Base-by-base conservation (phyloP, 2,113 vertebrate genomes). In the Apus apus region DNA sequence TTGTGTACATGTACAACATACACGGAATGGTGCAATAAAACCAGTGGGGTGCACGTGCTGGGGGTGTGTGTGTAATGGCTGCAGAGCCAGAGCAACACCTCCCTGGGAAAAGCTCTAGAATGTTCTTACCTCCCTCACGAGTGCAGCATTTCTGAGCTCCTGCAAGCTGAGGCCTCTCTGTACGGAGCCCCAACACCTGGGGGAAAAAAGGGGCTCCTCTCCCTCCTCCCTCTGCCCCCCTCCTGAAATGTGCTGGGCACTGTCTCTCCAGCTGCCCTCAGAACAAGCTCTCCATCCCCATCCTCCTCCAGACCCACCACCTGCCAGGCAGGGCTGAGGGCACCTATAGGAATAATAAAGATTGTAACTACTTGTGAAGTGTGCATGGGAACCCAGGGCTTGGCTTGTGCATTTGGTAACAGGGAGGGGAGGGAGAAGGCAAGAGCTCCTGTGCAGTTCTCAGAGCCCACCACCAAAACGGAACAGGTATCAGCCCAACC, bases 11-110 rank as follows among this genome's bases (percentile, higher is more conserved):
- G 56, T 57, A 92, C 80, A 90, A 88, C 95, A 91, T 53, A 73
- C 64, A 60, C 45, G 76, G 87, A 89, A 79, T 14, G 46, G 87
- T 76, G 94, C 85, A 70, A 95, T 95, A 91, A 93, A 95, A 94
- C 9, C 66, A 16, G 62, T 5, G 53, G 18, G 23, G 85, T 67
- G 80, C 89, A 76, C 11, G 8, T 85, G 70, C 18, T 43, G 2
- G 2, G 3, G 76, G 5, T 80, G 40, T 36, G 70, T 4, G 76
- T 13, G 5, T 3, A 29, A 40, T 0, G 26, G 32, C 36, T 29
- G 8, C 81, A 43, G 23, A 62, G 38, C 66, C 51, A 21, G 32
- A 58, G 56, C 43, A 54, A 4, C 62, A 46, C 5, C 81, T 75
- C 90, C 5, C 40, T 48, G 78, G 82, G 67, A 67, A 87, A 87